Conservation (phyloP, 1,140 invertebrate genomes). For the Micrasema longulum region DNA sequence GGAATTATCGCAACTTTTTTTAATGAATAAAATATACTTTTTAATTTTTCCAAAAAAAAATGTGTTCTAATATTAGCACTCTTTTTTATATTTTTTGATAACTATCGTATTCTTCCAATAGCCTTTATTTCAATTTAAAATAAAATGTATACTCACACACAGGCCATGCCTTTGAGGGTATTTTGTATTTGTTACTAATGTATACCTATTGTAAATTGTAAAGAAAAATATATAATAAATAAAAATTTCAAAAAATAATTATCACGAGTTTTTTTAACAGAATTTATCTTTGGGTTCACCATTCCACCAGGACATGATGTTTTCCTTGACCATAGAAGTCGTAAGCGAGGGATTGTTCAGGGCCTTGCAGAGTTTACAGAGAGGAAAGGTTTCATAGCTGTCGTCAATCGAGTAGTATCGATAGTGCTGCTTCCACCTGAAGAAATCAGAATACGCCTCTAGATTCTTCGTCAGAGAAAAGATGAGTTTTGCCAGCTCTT, state of each 20-base stretch:
- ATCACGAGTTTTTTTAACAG: constrained; percentile 1
- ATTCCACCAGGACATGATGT: constrained; percentile 40
- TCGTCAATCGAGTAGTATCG: constrained; percentile 23
- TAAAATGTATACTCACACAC: no score
- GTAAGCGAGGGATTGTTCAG: constrained; percentile 44
- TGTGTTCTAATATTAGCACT: no score
- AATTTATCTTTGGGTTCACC: not conserved
- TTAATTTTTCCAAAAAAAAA: not conserved
- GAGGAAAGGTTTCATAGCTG: constrained; percentile 47
- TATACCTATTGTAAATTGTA: no score
- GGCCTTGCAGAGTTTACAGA: constrained; percentile 57
- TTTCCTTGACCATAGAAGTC: not conserved
- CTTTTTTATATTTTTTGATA: no score
- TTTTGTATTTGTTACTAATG: no score
- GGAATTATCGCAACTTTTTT: no score
- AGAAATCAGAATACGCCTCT: constrained; percentile 56
- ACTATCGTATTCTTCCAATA: no score
- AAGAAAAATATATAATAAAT: not conserved
- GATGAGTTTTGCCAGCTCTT: constrained; percentile 50
- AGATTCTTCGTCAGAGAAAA: constrained; percentile 56
- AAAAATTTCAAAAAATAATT: not conserved
- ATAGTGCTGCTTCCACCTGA: constrained; percentile 59
- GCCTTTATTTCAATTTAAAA: no score
- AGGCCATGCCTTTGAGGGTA: no score
- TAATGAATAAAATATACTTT: not conserved